phyloP scores from a whole-genome alignment of 2,888 invertebrate genomes.

The Petrolisthes cinctipes region DNA sequence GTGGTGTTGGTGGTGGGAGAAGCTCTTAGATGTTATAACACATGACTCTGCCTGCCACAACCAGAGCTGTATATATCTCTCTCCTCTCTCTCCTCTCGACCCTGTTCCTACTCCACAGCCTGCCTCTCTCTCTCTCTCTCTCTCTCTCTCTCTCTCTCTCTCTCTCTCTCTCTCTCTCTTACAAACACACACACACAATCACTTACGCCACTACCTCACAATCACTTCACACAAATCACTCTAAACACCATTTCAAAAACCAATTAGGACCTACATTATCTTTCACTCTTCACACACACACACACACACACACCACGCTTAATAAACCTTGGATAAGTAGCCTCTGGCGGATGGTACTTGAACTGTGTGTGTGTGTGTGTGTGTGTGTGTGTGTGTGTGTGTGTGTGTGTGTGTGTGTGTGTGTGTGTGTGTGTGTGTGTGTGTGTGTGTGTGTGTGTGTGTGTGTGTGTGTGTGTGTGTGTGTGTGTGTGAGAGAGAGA shows the following conservation, averaged over 20 bases:
- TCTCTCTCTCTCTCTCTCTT: background rate
- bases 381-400: conserved; percentile 28
- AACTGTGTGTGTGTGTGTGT: conserved; percentile 25
- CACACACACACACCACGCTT: too few relatives aligned
- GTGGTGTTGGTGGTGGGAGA: too few relatives aligned
- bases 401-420: conserved; percentile 29
- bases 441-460: conserved; percentile 30
- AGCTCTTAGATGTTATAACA: too few relatives aligned
- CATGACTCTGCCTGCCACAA: too few relatives aligned
- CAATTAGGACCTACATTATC: too few relatives aligned
- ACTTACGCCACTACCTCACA: background rate
- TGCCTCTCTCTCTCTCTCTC: background rate
- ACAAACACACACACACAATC: background rate
- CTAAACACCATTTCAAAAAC: too few relatives aligned
- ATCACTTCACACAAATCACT: too few relatives aligned
- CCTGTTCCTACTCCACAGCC: background rate
- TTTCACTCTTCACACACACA: too few relatives aligned
- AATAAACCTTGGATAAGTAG: too few relatives aligned
- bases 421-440: conserved; percentile 36
- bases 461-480: conserved; percentile 34
- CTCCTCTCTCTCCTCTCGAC: background rate
- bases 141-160: background rate
- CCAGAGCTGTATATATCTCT: background rate
- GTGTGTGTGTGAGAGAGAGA: background rate
- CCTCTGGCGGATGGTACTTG: background rate